Evolutionary conservation across 2,113 vertebrate genomes (phyloP), one percentile per base, ranked within the genome.

Genomic region (Malurus melanocephalus): DNA sequence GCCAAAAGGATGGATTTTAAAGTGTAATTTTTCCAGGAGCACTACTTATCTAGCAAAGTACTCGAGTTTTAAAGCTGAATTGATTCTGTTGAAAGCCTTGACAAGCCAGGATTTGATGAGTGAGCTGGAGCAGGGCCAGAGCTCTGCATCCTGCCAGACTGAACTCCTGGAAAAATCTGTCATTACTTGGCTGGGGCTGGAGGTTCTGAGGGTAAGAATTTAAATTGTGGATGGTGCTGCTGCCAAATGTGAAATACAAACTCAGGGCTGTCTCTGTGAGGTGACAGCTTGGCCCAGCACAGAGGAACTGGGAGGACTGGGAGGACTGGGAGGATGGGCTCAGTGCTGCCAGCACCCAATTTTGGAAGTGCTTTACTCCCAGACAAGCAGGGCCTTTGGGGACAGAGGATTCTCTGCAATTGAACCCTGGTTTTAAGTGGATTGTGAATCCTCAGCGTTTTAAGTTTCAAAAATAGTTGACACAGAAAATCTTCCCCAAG

Each of bases 111-210:
- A 38, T 75, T 68, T 60, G 65, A 51, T 66, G 81, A 80, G 79
- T 7, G 57, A 83, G 68, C 68, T 89, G 87, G 60, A 80, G 52
- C 72, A 26, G 40, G 48, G 78, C 89, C 91, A 83, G 66, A 61
- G 26, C 76, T 78, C 62, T 28, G 51, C 53, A 32, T 42, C 67
- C 71, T 66, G 61, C 56, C 78, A 28, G 62, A 2, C 32, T 59
- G 46, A 67, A 9, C 51, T 69, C 30, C 61, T 38, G 10, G 49
- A 51, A 64, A 64, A 76, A 71, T 9, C 48, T 59, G 2, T 27
- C 6, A 24, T 27, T 1, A 1, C 6, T 16, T 43, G 76, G 56
- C 56, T 73, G 27, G 9, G 65, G 40, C 18, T 48, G 8, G 27
- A n/a, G 55, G 72, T 24, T 80, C 40, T 51, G 18, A 12, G 6